Evolutionary conservation across 2,888 invertebrate species (phyloP).

Genomic region (Drosophila lacicola): DNA sequence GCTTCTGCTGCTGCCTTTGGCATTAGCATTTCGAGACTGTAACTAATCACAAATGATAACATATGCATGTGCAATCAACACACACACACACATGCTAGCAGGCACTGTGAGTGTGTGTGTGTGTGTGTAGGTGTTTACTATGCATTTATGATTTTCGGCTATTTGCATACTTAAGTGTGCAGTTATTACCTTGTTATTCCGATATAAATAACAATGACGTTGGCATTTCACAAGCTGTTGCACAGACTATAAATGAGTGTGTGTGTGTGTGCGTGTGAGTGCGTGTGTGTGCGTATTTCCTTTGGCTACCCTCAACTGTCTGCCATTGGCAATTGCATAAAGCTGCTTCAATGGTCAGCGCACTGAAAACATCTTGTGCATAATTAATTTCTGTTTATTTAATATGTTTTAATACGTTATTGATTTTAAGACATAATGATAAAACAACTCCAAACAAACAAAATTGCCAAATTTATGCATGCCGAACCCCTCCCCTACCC

Average conservation of each 20-base stretch:
- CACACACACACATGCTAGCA: constrained; percentile 24
- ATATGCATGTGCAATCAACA: constrained; percentile 70
- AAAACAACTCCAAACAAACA: constrained; percentile 11
- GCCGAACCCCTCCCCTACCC: background rate
- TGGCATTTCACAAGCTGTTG: constrained; percentile 46
- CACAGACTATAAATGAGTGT: constrained; percentile 19
- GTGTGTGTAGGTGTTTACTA: constrained; percentile 47
- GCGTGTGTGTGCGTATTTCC: constrained; percentile 5
- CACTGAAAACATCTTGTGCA: constrained; percentile 63
- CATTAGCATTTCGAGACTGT: constrained; percentile 72
- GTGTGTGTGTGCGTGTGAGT: background rate
- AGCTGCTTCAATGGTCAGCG: constrained; percentile 41
- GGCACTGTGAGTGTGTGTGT: constrained; percentile 6
- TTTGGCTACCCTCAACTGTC: constrained; percentile 30
- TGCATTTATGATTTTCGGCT: constrained; percentile 69
- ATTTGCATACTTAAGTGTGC: constrained; percentile 83
- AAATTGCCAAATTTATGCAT: constrained; percentile 9
- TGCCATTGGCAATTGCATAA: constrained; percentile 56
- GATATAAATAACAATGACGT: constrained; percentile 73
- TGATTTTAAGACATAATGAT: constrained; percentile 57
- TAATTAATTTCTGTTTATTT: constrained; percentile 79
- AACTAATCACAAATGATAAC: constrained; percentile 82
- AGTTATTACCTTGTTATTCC: constrained; percentile 81
- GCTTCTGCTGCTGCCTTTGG: constrained; percentile 39
- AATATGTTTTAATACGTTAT: constrained; percentile 76